Evolutionary conservation across 30 jellyfish, hydroid and myxozoan genomes (phyloP), one percentile per base, ranked within the genome.

Genomic region (Morbakka virulenta): DNA sequence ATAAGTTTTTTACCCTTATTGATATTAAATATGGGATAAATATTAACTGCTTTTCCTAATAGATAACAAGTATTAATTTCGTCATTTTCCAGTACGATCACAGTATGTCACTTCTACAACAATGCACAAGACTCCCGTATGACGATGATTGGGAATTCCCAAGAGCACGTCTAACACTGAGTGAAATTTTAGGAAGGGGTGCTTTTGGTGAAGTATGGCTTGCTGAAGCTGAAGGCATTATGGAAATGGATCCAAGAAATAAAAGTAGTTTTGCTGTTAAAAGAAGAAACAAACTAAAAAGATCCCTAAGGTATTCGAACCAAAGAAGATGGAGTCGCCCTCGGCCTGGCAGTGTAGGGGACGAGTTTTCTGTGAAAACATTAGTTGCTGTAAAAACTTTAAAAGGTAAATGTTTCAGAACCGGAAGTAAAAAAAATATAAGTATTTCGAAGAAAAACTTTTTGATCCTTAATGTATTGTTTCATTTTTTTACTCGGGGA

Each of bases 201-300:
- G 99, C 96, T 0, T 93, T 93, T 70, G 99, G 99, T 6, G 88
- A 78, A 35, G 99, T 93, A 14, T 93, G 97, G 97, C 79, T 93
- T 23, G 99, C 97, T 0, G 71, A 86, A 27, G 99, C 99, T 11
- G 87, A 72, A 52, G 99, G 99, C 14, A 93, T 93, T 24, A 52
- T 64, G 24, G 87, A 68, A n/a, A n/a, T 77, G 49, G 33, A 71
- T 2, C 88, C 88, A 28, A 65, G 85, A 23, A 85, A 77, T 77
- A 62, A 64, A 62, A 51, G 36, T 21, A 35, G 26, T 22, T 26
- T 64, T 24, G 70, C 81, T 14, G 87, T 85, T 2, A 32, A 36
- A 14, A 84, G 88, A 3, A 64, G 77, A 28, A 27, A 85, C 26
- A 52, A 84, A 23, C 35, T 36, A 28, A 36, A 62, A 3, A 34